Base-by-base conservation (phyloP, 1,140 invertebrate genomes). In the Plutomurus gul region DNA sequence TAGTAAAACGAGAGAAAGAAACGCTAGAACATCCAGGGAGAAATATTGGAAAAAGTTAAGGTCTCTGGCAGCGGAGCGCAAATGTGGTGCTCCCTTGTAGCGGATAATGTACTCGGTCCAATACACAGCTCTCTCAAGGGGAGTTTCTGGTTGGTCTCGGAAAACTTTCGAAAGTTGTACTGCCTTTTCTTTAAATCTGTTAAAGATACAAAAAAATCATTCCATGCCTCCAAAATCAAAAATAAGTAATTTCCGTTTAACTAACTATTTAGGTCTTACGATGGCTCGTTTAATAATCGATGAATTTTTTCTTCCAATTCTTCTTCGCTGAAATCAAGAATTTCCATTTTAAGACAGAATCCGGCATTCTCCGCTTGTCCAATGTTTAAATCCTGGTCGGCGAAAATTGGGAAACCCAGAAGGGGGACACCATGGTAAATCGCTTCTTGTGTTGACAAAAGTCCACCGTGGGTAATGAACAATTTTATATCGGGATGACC, bases 391-490 rank as follows among this genome's bases (percentile, higher is more conserved):
- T 82, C 84, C 84, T 91, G 91, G 81, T 93, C 91, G 4, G 86
- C 87, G 43, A 89, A 88, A 7, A 92, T 84, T 8, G 91, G 91
- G 71, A 92, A 87, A 30, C 88, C 89, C 72, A 92, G 84, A 33
- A 92, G 86, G 0, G 91, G 91, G 7, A 90, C 88, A 6, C 87
- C 88, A 39, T 87, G 87, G 36, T 89, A 87, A 11, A 91, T 82
- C 0, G 89, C 88, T 84, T 92, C 91, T 80, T 88, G 86, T 0
- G 88, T 85, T 30, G 91, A 90, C n/a, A 91, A 86, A 16, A 90
- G 85, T 0, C 91, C 92, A 65, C 91, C 91, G 81, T 92, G 90
- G 6, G 89, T 90, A n/a, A 92, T 89, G 81, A 92, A 92, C 2
- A 91, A 73, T 81, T 88, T 88, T 0, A 87, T 82, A 78, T 89